Evolutionary conservation across 2,113 vertebrate species (phyloP), one percentile per base, ranked within the genome.

Genomic region (Egretta garzetta): DNA sequence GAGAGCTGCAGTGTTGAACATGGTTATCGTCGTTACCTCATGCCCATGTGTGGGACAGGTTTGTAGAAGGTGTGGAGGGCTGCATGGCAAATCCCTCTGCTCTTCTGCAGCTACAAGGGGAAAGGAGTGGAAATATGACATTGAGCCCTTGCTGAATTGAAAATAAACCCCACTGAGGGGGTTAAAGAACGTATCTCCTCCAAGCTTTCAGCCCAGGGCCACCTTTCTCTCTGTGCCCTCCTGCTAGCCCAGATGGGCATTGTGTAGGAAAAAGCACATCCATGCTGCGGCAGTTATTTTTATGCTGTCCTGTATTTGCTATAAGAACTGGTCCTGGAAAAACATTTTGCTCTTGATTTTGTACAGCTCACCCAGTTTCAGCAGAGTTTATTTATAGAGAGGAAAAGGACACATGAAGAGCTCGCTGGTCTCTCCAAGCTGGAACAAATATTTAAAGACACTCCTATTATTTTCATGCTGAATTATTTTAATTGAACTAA

Each of bases 271-370:
- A 86, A 88, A 62, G 24, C 50, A 27, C 32, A 70, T 10, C 37
- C 55, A 47, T 27, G 12, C 62, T 92, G 53, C 0, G 0, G 58
- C 8, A 47, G 68, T 59, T 91, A 59, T 63, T 82, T 75, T 85
- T 86, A 70, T 88, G 45, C 27, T 62, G 59, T 55, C 55, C 15
- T n/a, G 45, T 62, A 41, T 77, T 86, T 91, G 41, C 45, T 87
- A 0, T 17, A 94, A 80, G 59, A 95, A 55, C 37, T n/a, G 22
- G 19, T 12, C 28, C 41, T 80, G 64, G 68, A 67, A 84, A 96
- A 84, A 71, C 37, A 39, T 77, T 86, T 86, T 81, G 45, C 26
- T 89, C 76, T 85, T 94, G 37, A 43, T 85, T 94, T 91, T 81
- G 47, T 60, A 26, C 37, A 67, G 68, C 64, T 95, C 28, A 47